phyloP scores from a whole-genome alignment of 2,888 invertebrate species.

The Euzetes globulus region DNA sequence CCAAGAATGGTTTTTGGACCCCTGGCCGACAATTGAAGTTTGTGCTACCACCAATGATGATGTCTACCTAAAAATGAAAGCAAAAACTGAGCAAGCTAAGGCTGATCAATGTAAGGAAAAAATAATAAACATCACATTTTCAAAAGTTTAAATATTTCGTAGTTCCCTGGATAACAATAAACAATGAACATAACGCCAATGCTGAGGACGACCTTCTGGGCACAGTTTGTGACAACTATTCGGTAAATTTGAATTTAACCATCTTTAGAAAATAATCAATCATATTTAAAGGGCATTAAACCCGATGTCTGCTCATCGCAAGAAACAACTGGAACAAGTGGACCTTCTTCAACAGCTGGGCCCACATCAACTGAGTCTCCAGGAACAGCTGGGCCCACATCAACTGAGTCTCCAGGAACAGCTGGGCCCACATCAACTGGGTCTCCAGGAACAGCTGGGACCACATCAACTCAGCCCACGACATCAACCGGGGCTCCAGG shows the following conservation, averaged over 20 bases:
- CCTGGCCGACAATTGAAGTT: constrained; percentile 15
- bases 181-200: background rate
- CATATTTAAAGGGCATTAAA: constrained; percentile 1
- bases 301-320: background rate
- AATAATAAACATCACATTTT: background rate
- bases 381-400: background rate
- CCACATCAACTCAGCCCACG: background rate
- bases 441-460: background rate
- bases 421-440: background rate
- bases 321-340: background rate
- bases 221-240: constrained; percentile 25
- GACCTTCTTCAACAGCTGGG: background rate
- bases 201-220: background rate
- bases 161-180: constrained; percentile 19
- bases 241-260: constrained; percentile 27
- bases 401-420: background rate
- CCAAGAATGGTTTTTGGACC: constrained; percentile 24
- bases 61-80: constrained; percentile 19
- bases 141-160: background rate
- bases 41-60: constrained; percentile 21
- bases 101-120: constrained; percentile 22
- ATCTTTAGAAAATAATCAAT: constrained; percentile 7
- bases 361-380: background rate
- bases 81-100: background rate
- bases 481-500: background rate